Evolutionary conservation across 2,113 vertebrate genomes (phyloP), one percentile per base, ranked within the genome.

Genomic region (Alosa alosa): DNA sequence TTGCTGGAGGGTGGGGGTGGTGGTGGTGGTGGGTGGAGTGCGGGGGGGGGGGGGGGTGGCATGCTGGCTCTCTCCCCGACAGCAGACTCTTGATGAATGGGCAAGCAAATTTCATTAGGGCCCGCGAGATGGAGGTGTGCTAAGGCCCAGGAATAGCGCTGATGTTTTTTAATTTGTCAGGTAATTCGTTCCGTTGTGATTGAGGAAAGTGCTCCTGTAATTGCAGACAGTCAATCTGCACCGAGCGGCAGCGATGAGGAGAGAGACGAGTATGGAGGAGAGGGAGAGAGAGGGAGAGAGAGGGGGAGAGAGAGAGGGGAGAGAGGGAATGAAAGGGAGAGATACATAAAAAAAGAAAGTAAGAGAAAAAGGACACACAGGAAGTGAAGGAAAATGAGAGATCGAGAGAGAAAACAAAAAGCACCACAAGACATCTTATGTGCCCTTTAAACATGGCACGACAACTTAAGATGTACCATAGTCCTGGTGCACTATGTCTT

Each of bases 141-240:
- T 91, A 87, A 92, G 92, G 91, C 89, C 86, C 88, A 93, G 90
- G 92, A 90, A 92, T 91, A 92, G 91, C 88, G 89, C 85, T 75
- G 83, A 84, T 92, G 90, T 92, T 88, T 90, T 93, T 93, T 93
- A 91, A 93, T 94, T 94, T 94, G 93, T 94, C 94, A 94, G 92
- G 91, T 93, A 92, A 93, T 93, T 93, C 90, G 90, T 92, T 93
- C 91, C 90, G 84, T 90, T 90, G 90, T 93, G 92, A 93, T 92
- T 94, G 92, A 94, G 92, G 92, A 94, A 94, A 93, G 87, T 52
- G 89, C 88, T 91, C 87, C 85, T 92, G 91, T 93, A 92, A 94
- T 93, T 94, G 91, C 91, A 92, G 91, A 93, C 91, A 94, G 93
- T 94, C 91, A 93, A 90, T 92, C 91, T 92, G 91, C 13, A 87